Evolutionary conservation across 2,797 vertebrate genomes (phyloP).

Genomic region (Rhincodon typus): DNA sequence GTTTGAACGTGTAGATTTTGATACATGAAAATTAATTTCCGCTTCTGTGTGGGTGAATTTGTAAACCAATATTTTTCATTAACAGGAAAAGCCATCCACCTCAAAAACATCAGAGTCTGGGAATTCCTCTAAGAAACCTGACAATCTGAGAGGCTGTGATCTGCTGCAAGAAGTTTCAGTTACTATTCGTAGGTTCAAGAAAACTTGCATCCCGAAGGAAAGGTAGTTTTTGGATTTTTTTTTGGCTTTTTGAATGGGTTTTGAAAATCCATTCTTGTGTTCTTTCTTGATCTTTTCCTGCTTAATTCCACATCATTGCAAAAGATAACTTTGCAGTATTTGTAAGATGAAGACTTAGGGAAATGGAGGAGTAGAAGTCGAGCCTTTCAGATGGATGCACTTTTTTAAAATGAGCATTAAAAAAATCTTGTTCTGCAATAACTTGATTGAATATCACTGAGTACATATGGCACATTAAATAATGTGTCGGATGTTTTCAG

Average conservation of each 20-base stretch:
- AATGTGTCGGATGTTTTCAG: not conserved
- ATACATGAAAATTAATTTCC: not conserved
- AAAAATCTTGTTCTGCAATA: not conserved
- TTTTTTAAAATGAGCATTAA: not conserved
- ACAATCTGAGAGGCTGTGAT: constrained; percentile 88
- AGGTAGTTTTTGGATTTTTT: constrained; percentile 59
- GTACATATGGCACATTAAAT: not conserved
- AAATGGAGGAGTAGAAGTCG: not conserved
- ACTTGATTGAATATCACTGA: not conserved
- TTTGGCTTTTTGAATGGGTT: not conserved
- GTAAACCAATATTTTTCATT: not conserved
- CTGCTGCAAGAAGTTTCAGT: constrained; percentile 94
- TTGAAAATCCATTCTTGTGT: not conserved
- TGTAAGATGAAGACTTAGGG: too few relatives aligned
- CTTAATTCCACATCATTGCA: not conserved
- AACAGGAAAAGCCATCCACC: constrained; percentile 80
- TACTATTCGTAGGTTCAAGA: constrained; percentile 96
- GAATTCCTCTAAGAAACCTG: constrained; percentile 78
- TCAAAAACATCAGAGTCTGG: constrained; percentile 72
- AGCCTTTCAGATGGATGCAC: not conserved
- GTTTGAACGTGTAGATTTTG: not conserved
- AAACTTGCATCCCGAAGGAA: constrained; percentile 91
- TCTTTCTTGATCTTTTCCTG: not conserved
- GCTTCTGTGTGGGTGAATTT: not conserved
- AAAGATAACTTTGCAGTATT: too few relatives aligned